Evolutionary conservation across 1,140 invertebrate species (phyloP).

Genomic region (Danaus plexippus): DNA sequence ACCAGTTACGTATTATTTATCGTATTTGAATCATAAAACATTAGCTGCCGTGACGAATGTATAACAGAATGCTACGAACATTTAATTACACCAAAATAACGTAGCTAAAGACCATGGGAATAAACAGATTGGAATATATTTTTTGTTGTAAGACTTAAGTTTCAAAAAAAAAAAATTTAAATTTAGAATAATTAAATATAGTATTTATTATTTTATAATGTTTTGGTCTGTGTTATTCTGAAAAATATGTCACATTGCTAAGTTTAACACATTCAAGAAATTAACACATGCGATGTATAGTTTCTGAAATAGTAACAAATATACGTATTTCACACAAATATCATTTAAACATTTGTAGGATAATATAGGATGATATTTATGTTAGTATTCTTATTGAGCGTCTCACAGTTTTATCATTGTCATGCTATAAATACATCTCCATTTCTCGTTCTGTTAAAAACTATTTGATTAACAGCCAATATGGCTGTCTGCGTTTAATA

Average conservation of each 20-base stretch:
- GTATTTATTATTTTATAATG: not conserved
- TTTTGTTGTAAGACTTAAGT: conserved; percentile 8
- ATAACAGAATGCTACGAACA: conserved; percentile 17
- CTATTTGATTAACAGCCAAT: conserved; percentile 27
- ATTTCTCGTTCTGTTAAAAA: conserved; percentile 1
- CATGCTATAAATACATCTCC: too few relatives aligned
- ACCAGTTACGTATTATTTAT: not conserved
- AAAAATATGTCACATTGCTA: conserved; percentile 16
- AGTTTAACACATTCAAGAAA: conserved; percentile 3
- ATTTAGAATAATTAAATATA: not conserved
- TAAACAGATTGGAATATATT: conserved; percentile 5
- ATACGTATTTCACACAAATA: too few relatives aligned
- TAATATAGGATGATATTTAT: too few relatives aligned
- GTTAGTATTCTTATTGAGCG: too few relatives aligned
- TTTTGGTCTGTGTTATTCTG: conserved; percentile 20
- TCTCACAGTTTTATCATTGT: too few relatives aligned
- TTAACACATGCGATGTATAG: too few relatives aligned
- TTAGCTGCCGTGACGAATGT: conserved; percentile 22
- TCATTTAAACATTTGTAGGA: too few relatives aligned
- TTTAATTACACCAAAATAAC: conserved; percentile 22
- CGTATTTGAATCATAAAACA: conserved; percentile 17
- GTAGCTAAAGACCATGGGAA: conserved; percentile 23
- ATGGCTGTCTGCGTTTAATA: not conserved
- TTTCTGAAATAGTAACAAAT: too few relatives aligned
- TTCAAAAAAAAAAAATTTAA: not conserved